Percentiles rank a stretch among this genome's conserved stretches.
Conservation (phyloP, 2,113 vertebrate species). For the Python bivittatus region DNA sequence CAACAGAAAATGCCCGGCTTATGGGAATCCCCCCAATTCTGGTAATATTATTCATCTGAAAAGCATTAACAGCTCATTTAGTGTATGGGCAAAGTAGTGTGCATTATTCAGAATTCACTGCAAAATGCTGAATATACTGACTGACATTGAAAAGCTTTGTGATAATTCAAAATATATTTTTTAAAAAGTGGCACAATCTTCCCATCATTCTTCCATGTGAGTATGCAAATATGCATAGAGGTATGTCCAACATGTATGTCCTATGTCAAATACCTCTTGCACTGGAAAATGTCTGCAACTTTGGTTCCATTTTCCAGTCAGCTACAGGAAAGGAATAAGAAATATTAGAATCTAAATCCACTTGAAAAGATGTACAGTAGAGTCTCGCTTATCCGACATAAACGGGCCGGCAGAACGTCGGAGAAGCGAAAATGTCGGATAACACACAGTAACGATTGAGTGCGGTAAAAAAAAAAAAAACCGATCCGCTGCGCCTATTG, state of each 20-base stretch:
- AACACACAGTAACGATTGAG: no score
- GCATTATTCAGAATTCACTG: background rate
- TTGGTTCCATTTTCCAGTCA: background rate
- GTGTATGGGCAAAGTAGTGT: background rate
- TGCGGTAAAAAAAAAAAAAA: no score
- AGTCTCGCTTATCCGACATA: no score
- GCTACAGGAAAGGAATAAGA: background rate
- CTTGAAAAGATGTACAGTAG: background rate
- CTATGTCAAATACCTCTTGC: background rate
- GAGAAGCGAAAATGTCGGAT: no score
- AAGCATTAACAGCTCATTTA: background rate
- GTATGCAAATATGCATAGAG: background rate
- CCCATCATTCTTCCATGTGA: background rate
- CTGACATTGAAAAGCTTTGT: background rate
- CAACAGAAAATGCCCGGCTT: slow-evolving; percentile 46
- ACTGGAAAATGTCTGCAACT: background rate
- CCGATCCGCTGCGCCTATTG: no score
- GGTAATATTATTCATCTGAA: slow-evolving; percentile 38
- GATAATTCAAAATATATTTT: background rate
- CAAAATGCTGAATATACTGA: background rate
- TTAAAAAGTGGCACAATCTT: background rate
- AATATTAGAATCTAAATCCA: background rate
- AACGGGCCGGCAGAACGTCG: no score
- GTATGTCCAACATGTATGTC: background rate
- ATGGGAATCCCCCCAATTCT: slow-evolving; percentile 14